Conservation (phyloP, 2,888 invertebrate genomes). For the Drosophila leonis region DNA sequence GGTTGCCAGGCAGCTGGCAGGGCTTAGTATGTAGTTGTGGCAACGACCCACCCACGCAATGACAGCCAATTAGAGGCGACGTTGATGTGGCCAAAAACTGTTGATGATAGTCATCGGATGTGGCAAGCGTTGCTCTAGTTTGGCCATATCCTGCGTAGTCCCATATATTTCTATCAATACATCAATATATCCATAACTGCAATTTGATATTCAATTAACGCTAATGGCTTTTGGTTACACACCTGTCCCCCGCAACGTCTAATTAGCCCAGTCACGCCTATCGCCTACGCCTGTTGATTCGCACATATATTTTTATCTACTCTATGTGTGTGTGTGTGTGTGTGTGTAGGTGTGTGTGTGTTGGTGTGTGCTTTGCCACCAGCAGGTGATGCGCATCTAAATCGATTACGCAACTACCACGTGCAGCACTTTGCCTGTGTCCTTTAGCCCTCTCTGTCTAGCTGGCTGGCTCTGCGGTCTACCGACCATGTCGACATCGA, state of each 20-base stretch:
- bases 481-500: constrained; percentile 35
- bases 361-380: constrained; percentile 20
- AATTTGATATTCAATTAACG: constrained; percentile 74
- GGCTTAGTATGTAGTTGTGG: constrained; percentile 3
- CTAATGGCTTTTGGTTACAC: constrained; percentile 63
- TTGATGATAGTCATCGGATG: constrained; percentile 23
- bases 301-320: constrained; percentile 16
- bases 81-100: constrained; percentile 28
- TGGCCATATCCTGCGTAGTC: constrained; percentile 26
- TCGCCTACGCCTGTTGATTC: constrained; percentile 51
- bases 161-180: constrained; percentile 1
- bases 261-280: constrained; percentile 24
- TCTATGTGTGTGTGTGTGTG: not conserved
- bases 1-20: constrained; percentile 1
- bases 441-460: constrained; percentile 7
- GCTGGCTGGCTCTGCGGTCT: constrained; percentile 37
- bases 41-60: constrained; percentile 14
- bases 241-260: not conserved
- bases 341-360: not conserved
- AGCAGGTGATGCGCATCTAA: constrained; percentile 70
- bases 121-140: constrained; percentile 14
- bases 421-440: constrained; percentile 4
- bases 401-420: constrained; percentile 71
- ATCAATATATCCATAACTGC: constrained; percentile 45
- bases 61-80: constrained; percentile 49